phyloP scores from a whole-genome alignment of 1,140 invertebrate species.

The Trachelipus rathkii region DNA sequence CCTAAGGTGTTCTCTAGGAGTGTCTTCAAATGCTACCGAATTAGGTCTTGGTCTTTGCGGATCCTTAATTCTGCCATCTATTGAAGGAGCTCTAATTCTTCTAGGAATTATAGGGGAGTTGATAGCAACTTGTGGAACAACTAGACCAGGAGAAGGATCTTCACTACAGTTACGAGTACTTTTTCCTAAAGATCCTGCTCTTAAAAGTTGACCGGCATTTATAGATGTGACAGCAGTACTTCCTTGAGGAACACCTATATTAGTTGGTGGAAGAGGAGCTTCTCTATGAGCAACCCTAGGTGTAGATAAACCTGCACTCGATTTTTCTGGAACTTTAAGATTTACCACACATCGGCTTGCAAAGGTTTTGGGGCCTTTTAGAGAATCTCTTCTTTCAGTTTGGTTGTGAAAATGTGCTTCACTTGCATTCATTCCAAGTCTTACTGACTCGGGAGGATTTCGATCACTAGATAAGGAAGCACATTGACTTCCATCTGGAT shows the following conservation, averaged over 20 bases:
- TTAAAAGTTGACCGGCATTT: conserved; percentile 37
- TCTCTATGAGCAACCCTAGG: conserved; percentile 36
- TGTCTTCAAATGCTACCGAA: conserved; percentile 43
- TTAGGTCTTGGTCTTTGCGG: conserved; percentile 32
- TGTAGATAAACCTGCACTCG: conserved; percentile 23
- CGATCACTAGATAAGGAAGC: too few species aligned
- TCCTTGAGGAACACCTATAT: conserved; percentile 26
- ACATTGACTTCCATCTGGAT: too few species aligned
- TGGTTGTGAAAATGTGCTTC: too few species aligned
- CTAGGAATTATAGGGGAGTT: too few species aligned
- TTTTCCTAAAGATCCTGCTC: conserved; percentile 38
- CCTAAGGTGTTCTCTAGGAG: conserved; percentile 35
- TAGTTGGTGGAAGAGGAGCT: conserved; percentile 24
- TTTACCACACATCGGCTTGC: conserved; percentile 43
- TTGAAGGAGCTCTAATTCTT: too few species aligned
- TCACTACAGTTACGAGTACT: conserved; percentile 18
- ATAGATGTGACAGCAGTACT: conserved; percentile 19
- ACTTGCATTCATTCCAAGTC: too few species aligned
- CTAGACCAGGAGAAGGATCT: too few species aligned
- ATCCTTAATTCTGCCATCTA: too few species aligned
- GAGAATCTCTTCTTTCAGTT: not conserved
- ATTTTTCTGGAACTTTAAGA: conserved; percentile 39
- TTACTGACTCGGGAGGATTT: too few species aligned
- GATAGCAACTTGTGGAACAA: too few species aligned
- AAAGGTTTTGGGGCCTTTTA: conserved; percentile 39